Conservation (phyloP, 2,888 invertebrate genomes). For the Drosophila prostipennis region DNA sequence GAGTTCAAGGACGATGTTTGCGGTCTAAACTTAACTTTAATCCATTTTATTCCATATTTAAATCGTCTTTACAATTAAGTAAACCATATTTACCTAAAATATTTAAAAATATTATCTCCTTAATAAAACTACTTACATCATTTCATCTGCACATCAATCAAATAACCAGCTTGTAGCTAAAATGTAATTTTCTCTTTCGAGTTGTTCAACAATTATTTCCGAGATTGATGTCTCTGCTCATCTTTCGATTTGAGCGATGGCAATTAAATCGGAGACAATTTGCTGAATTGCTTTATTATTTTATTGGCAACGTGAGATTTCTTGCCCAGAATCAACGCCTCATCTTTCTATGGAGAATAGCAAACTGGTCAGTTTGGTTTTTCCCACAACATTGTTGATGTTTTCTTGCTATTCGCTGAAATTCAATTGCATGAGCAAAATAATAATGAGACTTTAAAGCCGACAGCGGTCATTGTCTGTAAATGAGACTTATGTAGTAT, state of each 20-base stretch:
- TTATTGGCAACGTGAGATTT: slow-evolving; percentile 13
- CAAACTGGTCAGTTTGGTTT: slow-evolving; percentile 72
- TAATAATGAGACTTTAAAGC: slow-evolving; percentile 62
- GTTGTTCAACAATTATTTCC: not conserved
- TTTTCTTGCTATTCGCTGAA: slow-evolving; percentile 37
- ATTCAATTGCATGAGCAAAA: slow-evolving; percentile 58
- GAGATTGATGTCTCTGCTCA: slow-evolving; percentile 31
- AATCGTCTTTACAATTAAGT: too few relatives aligned
- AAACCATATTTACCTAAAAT: too few relatives aligned
- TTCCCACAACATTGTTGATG: slow-evolving; percentile 44
- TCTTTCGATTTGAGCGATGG: slow-evolving; percentile 9
- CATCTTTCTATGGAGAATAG: not conserved
- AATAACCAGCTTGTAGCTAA: not conserved
- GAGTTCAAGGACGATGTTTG: not conserved
- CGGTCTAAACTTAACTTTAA: too few relatives aligned
- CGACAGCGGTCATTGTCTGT: slow-evolving; percentile 33
- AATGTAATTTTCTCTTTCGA: not conserved
- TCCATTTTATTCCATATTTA: too few relatives aligned
- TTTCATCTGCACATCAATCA: not conserved
- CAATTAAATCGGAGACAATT: slow-evolving; percentile 31
- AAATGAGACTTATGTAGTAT: not conserved
- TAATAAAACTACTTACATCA: not conserved
- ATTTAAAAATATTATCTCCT: not conserved
- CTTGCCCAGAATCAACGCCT: slow-evolving; percentile 1
- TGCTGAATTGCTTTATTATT: slow-evolving; percentile 14